Percentiles rank a stretch among this genome's conserved stretches.
phyloP scores from a whole-genome alignment of 2,113 vertebrate species.

The Fulica atra region DNA sequence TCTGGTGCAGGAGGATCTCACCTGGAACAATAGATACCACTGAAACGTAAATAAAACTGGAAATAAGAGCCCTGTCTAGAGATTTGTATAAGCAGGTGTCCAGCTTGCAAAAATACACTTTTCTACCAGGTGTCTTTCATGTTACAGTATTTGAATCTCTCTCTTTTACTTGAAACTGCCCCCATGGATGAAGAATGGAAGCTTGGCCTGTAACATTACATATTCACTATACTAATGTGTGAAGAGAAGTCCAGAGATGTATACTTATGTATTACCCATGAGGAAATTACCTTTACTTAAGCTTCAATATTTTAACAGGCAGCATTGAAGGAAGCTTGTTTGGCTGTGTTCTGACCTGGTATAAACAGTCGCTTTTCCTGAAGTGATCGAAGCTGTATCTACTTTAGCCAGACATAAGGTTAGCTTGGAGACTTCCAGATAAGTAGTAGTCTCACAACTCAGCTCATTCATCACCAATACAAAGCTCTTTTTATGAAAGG shows the following conservation, averaged over 20 bases:
- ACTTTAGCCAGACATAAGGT: background rate
- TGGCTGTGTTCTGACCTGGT: background rate
- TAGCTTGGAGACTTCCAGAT: background rate
- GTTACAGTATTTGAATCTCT: background rate
- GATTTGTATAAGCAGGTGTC: background rate
- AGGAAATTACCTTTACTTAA: background rate
- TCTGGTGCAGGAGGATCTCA: background rate
- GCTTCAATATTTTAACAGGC: background rate
- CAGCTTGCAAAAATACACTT: background rate
- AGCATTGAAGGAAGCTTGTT: background rate
- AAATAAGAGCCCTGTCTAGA: background rate
- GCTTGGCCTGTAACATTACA: background rate
- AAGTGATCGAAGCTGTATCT: background rate
- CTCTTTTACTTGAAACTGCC: background rate
- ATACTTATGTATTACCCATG: background rate
- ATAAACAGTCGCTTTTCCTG: background rate
- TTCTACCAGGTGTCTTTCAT: background rate
- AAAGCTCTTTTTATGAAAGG: constrained; percentile 33
- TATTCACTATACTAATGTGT: background rate
- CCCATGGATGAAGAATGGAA: background rate
- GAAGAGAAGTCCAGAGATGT: background rate
- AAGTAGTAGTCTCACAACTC: background rate
- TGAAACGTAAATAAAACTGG: background rate
- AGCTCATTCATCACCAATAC: background rate
- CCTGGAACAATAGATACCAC: background rate